A percentile compares a stretch with the other conserved stretches of the same genome.
These are phyloP conservation scores for Esox lucius DNA, from an alignment of 2,797 vertebrate species.

Conservation along the genomic window DNA sequence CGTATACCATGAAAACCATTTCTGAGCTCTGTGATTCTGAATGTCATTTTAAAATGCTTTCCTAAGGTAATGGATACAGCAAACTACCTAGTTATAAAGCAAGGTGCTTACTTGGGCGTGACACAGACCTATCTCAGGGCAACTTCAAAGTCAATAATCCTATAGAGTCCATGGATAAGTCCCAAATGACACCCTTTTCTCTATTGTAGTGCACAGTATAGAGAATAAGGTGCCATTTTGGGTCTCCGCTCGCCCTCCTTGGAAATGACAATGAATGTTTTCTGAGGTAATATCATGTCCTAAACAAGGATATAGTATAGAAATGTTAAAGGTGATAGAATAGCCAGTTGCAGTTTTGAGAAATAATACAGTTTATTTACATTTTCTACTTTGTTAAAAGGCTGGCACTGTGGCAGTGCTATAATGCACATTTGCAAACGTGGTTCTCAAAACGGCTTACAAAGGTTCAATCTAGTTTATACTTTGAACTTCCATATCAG, in stretches of 20 bases:
- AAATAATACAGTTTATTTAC: neutral
- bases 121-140: conserved; percentile 1
- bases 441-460: neutral
- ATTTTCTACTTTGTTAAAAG: neutral
- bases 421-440: too few species aligned
- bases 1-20: neutral
- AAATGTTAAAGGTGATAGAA: neutral
- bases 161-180: neutral
- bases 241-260: neutral
- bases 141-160: conserved; percentile 1
- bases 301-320: neutral
- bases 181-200: neutral
- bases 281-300: neutral
- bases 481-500: neutral
- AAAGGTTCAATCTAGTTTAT: neutral
- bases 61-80: neutral
- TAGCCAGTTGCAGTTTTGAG: neutral
- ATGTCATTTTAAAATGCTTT: neutral
- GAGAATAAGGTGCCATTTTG: neutral
- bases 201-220: neutral
- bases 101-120: neutral
- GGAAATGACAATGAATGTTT: neutral
- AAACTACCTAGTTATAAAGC: neutral
- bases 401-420: neutral
- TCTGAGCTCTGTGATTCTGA: neutral